Evolutionary conservation across 2,113 vertebrate genomes (phyloP).

Genomic region (Dasyurus viverrinus): DNA sequence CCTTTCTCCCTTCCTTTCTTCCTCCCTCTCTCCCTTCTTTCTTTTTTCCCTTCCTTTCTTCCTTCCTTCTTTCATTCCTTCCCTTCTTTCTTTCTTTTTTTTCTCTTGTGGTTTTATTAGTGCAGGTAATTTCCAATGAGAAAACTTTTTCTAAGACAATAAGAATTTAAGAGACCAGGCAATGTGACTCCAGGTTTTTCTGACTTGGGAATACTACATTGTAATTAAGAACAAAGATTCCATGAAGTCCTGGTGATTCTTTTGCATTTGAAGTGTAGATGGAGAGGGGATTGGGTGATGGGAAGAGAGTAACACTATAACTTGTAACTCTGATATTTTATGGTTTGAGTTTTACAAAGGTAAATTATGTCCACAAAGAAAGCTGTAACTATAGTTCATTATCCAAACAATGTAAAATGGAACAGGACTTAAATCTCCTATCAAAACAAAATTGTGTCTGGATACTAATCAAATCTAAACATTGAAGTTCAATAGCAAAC

Average conservation of each 20-base stretch:
- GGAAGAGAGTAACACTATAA: neutral
- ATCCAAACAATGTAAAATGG: neutral
- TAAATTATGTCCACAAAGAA: neutral
- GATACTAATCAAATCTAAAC: neutral
- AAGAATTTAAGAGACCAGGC: neutral
- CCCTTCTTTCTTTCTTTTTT: too few species aligned
- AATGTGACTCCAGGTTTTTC: neutral
- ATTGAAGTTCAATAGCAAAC: neutral
- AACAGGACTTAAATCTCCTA: neutral
- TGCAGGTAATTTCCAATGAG: neutral
- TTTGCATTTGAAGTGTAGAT: neutral
- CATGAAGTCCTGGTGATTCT: neutral
- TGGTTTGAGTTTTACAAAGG: neutral
- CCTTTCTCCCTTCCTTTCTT: neutral
- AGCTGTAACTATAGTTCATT: neutral
- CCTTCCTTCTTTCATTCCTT: too few species aligned
- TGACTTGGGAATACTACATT: neutral
- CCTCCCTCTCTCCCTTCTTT: too few species aligned
- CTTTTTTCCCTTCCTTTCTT: neutral
- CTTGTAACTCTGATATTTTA: neutral
- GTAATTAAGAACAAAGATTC: neutral
- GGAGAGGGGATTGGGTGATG: neutral
- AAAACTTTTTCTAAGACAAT: neutral
- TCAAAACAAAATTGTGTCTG: neutral
- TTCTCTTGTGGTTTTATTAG: neutral